A percentile compares a stretch with the other conserved stretches of the same genome.
phyloP scores from a whole-genome alignment of 2,888 invertebrate genomes.

The Gnatocerus cornutus region DNA sequence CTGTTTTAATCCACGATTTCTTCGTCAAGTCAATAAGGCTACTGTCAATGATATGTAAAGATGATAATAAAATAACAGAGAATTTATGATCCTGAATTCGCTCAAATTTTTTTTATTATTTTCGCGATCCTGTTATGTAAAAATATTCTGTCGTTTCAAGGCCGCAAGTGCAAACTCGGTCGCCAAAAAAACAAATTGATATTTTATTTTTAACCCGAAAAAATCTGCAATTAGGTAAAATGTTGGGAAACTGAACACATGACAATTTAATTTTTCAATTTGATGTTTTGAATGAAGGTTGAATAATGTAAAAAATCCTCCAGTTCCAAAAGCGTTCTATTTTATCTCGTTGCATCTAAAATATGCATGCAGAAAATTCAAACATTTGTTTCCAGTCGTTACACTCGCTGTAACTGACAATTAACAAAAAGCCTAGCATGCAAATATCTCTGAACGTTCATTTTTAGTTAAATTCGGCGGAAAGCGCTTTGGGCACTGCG shows the following conservation, averaged over 20 bases:
- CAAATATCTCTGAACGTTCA: not conserved
- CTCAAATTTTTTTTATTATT: too few species aligned
- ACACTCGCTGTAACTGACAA: not conserved
- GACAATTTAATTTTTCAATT: too few species aligned
- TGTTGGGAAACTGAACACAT: too few species aligned
- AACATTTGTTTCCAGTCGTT: not conserved
- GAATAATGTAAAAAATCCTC: too few species aligned
- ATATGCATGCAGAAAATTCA: not conserved
- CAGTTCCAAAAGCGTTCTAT: too few species aligned
- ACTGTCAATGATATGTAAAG: too few species aligned
- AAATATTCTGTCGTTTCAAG: constrained; percentile 27
- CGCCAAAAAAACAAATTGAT: not conserved
- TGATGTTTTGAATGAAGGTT: too few species aligned
- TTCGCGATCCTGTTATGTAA: constrained; percentile 16
- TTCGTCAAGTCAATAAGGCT: too few species aligned
- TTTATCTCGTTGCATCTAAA: not conserved
- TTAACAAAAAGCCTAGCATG: constrained; percentile 1
- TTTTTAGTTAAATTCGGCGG: not conserved
- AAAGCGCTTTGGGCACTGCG: constrained; percentile 5
- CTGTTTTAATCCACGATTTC: too few species aligned
- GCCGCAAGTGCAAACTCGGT: not conserved
- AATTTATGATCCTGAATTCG: too few species aligned
- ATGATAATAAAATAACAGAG: too few species aligned
- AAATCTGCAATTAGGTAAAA: too few species aligned
- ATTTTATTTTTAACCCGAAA: not conserved